phyloP scores from a whole-genome alignment of 2,797 vertebrate species.

The Martes flavigula region DNA sequence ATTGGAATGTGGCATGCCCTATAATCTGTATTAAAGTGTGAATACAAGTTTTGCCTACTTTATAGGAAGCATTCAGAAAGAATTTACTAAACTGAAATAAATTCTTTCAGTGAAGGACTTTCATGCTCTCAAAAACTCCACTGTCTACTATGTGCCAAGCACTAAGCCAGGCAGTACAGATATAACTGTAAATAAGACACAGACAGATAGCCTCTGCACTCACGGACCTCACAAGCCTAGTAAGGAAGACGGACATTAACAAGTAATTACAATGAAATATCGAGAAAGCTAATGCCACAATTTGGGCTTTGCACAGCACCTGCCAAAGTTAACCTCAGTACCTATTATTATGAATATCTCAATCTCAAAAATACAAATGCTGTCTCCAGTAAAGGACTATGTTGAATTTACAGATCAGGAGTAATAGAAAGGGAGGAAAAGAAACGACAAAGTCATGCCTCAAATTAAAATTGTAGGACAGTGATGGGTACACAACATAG shows the following conservation, averaged over 20 bases:
- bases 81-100: slow-evolving; percentile 52
- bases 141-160: neutral
- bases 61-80: slow-evolving; percentile 24
- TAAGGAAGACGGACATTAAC: neutral
- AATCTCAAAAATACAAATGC: slow-evolving; percentile 13
- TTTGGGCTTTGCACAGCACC: neutral
- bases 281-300: neutral
- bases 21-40: slow-evolving; percentile 59
- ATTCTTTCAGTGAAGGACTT: slow-evolving; percentile 2
- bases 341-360: neutral
- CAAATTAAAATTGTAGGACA: neutral
- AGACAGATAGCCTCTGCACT: neutral
- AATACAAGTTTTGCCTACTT: slow-evolving; percentile 55
- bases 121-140: slow-evolving; percentile 17
- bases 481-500: neutral
- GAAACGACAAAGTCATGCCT: neutral
- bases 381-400: neutral
- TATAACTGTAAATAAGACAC: neutral
- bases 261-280: neutral
- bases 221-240: neutral
- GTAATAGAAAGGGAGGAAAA: neutral
- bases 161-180: neutral
- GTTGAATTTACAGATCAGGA: neutral
- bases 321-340: neutral
- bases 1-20: slow-evolving; percentile 14